These are phyloP conservation scores for Trigoniulus corallinus DNA, from an alignment of 1,140 invertebrate species.

Conservation along the genomic window DNA sequence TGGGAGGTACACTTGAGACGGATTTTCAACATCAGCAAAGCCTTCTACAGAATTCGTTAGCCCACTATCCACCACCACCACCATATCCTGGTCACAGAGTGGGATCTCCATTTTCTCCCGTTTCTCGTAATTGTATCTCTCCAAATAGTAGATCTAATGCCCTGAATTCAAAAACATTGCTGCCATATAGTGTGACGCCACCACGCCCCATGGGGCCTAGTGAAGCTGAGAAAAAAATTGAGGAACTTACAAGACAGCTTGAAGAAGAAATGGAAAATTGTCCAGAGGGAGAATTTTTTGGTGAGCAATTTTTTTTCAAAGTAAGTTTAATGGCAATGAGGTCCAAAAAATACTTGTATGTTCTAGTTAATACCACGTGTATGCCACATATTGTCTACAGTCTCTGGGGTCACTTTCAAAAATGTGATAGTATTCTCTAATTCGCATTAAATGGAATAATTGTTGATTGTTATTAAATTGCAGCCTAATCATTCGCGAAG, in stretches of 20 bases:
- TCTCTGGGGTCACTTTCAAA: too few relatives aligned
- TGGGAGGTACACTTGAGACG: not conserved
- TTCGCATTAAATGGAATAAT: too few relatives aligned
- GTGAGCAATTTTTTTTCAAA: slow-evolving; percentile 34
- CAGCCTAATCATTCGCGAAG: too few relatives aligned
- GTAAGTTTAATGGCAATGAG: not conserved
- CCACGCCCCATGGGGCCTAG: slow-evolving; percentile 22
- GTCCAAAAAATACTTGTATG: not conserved
- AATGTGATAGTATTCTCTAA: not conserved
- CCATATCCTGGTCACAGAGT: slow-evolving; percentile 16
- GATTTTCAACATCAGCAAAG: not conserved
- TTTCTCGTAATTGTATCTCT: slow-evolving; percentile 7
- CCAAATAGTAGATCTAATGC: slow-evolving; percentile 3
- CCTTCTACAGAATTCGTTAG: not conserved
- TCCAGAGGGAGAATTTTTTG: slow-evolving; percentile 90
- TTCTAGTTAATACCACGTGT: too few relatives aligned
- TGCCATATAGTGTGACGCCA: slow-evolving; percentile 77
- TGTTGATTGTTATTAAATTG: too few relatives aligned
- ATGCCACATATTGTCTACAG: too few relatives aligned
- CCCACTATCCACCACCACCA: slow-evolving; percentile 14
- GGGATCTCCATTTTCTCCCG: slow-evolving; percentile 7
- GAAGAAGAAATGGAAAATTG: slow-evolving; percentile 87
- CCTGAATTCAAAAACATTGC: slow-evolving; percentile 44
- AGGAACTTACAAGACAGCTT: slow-evolving; percentile 26
- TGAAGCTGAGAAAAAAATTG: slow-evolving; percentile 29